Evolutionary conservation across 2,888 invertebrate species (phyloP).

Genomic region (Tiphia femorata): DNA sequence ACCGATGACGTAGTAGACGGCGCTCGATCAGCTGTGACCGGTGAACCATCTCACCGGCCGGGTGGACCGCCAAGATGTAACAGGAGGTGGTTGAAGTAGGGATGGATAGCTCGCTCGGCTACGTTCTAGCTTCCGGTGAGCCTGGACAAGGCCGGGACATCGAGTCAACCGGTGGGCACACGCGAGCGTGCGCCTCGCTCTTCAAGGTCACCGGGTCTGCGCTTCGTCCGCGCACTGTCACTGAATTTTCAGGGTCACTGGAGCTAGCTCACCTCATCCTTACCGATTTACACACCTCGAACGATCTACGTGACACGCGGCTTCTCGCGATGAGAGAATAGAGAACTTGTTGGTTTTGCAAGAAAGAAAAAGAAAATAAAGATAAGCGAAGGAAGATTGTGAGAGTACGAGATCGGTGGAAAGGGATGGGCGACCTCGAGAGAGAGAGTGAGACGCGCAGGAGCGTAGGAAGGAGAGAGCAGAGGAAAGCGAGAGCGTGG

Average conservation of each 20-base stretch:
- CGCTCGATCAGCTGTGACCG: neutral
- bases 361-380: neutral
- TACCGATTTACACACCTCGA: too few relatives aligned
- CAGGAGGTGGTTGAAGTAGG: too few relatives aligned
- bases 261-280: too few relatives aligned
- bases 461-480: slow-evolving; percentile 2
- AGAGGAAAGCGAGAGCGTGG: slow-evolving; percentile 5
- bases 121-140: neutral
- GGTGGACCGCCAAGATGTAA: too few relatives aligned
- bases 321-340: too few relatives aligned
- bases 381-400: neutral
- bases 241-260: neutral
- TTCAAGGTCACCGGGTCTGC: too few relatives aligned
- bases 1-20: too few relatives aligned
- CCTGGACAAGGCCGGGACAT: neutral
- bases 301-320: too few relatives aligned
- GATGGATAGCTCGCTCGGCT: too few relatives aligned
- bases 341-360: too few relatives aligned
- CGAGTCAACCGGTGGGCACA: too few relatives aligned
- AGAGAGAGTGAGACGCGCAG: neutral
- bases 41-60: neutral
- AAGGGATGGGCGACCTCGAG: neutral
- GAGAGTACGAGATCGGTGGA: neutral
- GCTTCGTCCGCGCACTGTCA: neutral
- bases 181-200: too few relatives aligned